Percentiles rank a stretch among this genome's conserved stretches.
Conservation (phyloP, 2,888 invertebrate species). For the Osmoderma eremita region DNA sequence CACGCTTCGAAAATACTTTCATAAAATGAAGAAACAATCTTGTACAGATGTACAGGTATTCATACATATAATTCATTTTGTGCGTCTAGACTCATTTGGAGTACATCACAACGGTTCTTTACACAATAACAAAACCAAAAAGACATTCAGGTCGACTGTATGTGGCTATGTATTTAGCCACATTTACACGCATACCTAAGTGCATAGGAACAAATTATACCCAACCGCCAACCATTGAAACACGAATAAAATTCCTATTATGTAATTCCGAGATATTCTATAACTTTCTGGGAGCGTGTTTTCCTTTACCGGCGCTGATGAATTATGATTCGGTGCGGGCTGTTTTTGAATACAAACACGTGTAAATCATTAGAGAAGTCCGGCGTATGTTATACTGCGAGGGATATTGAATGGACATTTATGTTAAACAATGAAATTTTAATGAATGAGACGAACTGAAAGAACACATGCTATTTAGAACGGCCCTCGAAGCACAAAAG, state of each 20-base stretch:
- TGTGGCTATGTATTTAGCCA: too few relatives aligned
- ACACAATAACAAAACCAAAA: too few relatives aligned
- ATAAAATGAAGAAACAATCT: too few relatives aligned
- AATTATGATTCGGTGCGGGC: constrained; percentile 11
- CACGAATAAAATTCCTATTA: constrained; percentile 20
- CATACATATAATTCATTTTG: too few relatives aligned
- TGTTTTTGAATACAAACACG: constrained; percentile 18
- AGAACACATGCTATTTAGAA: constrained; percentile 7
- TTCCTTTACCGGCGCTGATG: neutral
- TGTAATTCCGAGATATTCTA: constrained; percentile 17
- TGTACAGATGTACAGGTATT: too few relatives aligned
- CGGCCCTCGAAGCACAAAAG: too few relatives aligned
- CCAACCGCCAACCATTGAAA: constrained; percentile 15
- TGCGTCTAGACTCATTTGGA: too few relatives aligned
- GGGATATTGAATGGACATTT: constrained; percentile 30
- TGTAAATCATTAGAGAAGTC: constrained; percentile 27
- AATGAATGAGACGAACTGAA: constrained; percentile 12
- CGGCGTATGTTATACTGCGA: constrained; percentile 1
- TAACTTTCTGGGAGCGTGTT: constrained; percentile 2
- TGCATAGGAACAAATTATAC: constrained; percentile 12
- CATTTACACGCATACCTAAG: neutral
- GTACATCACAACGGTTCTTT: too few relatives aligned
- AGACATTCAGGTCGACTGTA: too few relatives aligned
- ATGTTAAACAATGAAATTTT: constrained; percentile 32
- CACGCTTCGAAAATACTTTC: too few relatives aligned